A percentile compares a stretch with the other conserved stretches of the same genome.
These are phyloP conservation scores for Cordilura impudica DNA, from an alignment of 2,888 invertebrate species.

Conservation along the genomic window DNA sequence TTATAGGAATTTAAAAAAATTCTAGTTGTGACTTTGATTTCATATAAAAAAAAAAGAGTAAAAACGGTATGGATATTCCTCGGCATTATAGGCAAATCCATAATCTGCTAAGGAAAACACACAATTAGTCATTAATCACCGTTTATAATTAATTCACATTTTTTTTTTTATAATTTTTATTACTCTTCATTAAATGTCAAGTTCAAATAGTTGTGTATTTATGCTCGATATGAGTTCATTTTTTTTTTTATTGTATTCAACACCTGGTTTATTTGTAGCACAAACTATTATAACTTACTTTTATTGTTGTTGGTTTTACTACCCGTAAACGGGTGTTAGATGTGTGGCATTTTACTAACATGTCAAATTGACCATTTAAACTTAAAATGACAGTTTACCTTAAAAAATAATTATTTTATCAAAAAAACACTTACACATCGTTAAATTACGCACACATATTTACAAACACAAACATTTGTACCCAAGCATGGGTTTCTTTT, in stretches of 20 bases:
- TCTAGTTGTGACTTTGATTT: too few relatives aligned
- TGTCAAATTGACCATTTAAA: slow-evolving; percentile 54
- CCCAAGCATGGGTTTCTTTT: not conserved
- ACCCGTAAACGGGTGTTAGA: slow-evolving; percentile 17
- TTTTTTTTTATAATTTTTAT: slow-evolving; percentile 1
- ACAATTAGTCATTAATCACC: too few relatives aligned
- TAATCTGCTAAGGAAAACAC: too few relatives aligned
- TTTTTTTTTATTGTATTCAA: slow-evolving; percentile 26
- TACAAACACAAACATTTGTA: not conserved
- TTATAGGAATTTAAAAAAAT: too few relatives aligned
- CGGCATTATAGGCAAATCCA: too few relatives aligned
- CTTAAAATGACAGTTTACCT: slow-evolving; percentile 45
- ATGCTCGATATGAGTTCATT: slow-evolving; percentile 1
- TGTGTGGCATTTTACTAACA: slow-evolving; percentile 43
- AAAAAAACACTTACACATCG: not conserved
- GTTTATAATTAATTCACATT: too few relatives aligned
- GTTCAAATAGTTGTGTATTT: slow-evolving; percentile 31
- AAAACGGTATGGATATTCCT: too few relatives aligned
- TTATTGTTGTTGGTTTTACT: not conserved
- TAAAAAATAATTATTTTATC: slow-evolving; percentile 11
- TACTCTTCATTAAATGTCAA: slow-evolving; percentile 41
- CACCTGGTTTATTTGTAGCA: slow-evolving; percentile 35
- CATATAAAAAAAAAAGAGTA: too few relatives aligned
- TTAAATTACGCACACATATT: not conserved
- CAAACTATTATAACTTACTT: not conserved